Percentiles rank a stretch among this genome's conserved stretches.
These are phyloP conservation scores for Styela plicata DNA, from an alignment of 23 tunicate species.

Conservation along the genomic window DNA sequence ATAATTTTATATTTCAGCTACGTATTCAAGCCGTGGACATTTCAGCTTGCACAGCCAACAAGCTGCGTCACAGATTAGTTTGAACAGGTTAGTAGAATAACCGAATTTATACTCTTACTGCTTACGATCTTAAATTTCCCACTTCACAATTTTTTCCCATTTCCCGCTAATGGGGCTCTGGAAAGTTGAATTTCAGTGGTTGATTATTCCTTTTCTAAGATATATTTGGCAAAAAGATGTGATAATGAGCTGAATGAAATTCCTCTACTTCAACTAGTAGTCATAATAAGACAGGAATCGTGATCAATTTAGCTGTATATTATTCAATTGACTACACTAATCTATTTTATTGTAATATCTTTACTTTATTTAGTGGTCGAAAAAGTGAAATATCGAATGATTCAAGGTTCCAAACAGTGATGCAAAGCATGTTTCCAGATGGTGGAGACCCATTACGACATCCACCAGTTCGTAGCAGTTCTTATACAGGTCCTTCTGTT, in stretches of 20 bases:
- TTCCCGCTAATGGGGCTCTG: too few relatives aligned
- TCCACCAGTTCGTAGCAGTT: constrained; percentile 36
- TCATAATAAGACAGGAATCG: too few relatives aligned
- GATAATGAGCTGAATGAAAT: too few relatives aligned
- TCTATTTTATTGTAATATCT: too few relatives aligned
- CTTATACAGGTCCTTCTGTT: constrained; percentile 34
- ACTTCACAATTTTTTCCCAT: too few relatives aligned
- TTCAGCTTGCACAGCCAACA: constrained; percentile 31
- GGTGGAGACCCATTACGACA: constrained; percentile 1
- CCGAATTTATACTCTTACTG: background rate
- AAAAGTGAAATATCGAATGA: constrained; percentile 15
- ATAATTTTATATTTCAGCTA: constrained; percentile 15
- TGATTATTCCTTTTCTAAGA: too few relatives aligned
- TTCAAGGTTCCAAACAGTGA: constrained; percentile 26
- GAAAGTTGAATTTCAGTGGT: too few relatives aligned
- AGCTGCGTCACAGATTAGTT: constrained; percentile 1
- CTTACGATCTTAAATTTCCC: too few relatives aligned
- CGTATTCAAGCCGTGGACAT: constrained; percentile 31
- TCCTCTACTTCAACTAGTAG: too few relatives aligned
- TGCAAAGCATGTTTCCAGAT: constrained; percentile 42
- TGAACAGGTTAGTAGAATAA: background rate
- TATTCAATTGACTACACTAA: background rate
- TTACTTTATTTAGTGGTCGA: constrained; percentile 15
- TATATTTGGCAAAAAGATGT: too few relatives aligned
- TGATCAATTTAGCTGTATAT: background rate